These are phyloP conservation scores for Agrilus planipennis DNA, from an alignment of 1,140 invertebrate genomes.

Conservation along the genomic window DNA sequence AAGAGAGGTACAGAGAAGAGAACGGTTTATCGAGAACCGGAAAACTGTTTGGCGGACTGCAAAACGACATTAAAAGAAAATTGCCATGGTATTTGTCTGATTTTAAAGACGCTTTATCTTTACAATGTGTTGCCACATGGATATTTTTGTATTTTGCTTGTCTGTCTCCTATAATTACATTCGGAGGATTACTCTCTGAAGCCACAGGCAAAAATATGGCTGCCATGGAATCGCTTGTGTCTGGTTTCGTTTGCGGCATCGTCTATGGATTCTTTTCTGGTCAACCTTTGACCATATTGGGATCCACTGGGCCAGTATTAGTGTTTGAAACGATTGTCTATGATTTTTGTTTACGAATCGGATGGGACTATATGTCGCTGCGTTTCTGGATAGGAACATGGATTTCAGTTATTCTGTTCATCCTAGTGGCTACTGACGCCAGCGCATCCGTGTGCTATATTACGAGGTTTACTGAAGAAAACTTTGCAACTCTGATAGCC, in stretches of 20 bases:
- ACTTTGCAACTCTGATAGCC: slow-evolving; percentile 96
- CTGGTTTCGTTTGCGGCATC: slow-evolving; percentile 91
- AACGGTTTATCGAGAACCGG: slow-evolving; percentile 79
- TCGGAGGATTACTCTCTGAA: slow-evolving; percentile 87
- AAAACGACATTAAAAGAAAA: slow-evolving; percentile 93
- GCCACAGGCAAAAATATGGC: slow-evolving; percentile 96
- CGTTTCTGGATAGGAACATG: slow-evolving; percentile 89
- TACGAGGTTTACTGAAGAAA: slow-evolving; percentile 98
- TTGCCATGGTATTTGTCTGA: slow-evolving; percentile 71
- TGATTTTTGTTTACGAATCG: slow-evolving; percentile 80
- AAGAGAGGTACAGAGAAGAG: slow-evolving; percentile 73
- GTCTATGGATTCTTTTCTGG: slow-evolving; percentile 95
- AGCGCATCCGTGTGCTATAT: slow-evolving; percentile 98
- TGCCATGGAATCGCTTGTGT: slow-evolving; percentile 93
- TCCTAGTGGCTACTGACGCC: slow-evolving; percentile 90
- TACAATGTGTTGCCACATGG: slow-evolving; percentile 93
- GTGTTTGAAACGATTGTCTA: slow-evolving; percentile 97
- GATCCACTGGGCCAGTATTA: slow-evolving; percentile 94
- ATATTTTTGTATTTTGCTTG: slow-evolving; percentile 99
- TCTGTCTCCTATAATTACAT: slow-evolving; percentile 94
- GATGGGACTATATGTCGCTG: slow-evolving; percentile 88
- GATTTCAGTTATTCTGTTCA: slow-evolving; percentile 75
- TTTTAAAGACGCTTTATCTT: slow-evolving; percentile 78
- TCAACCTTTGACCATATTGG: slow-evolving; percentile 94
- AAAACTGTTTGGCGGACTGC: slow-evolving; percentile 76